Evolutionary conservation across 2,888 invertebrate species (phyloP), one percentile per base, ranked within the genome.

Genomic region (Drymonia ruficornis): DNA sequence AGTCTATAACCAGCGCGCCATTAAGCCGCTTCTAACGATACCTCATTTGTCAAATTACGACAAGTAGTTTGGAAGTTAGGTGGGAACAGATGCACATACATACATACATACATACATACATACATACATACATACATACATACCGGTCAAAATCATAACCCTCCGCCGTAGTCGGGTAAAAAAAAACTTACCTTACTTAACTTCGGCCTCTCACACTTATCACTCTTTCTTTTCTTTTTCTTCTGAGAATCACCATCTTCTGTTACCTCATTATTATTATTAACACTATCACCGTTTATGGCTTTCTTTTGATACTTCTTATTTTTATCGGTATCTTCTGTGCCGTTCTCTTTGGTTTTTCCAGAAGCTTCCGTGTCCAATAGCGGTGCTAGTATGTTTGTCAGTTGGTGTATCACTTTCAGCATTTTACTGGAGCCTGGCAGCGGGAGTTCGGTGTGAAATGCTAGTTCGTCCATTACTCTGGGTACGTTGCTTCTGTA

Each of bases 341-440:
- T 38, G 51, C 52, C 54, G 18, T 53, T 29, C 0, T 59, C 55
- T 34, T 68, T 63, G 12, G 55, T 51, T 2, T 53, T 50, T 0
- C 69, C 19, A 7, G 44, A 49, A 1, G 56, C 57, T 31, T 61
- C 58, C 0, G 51, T 47, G 0, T 53, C 54, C 19, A 60, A 61
- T 0, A 84, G 54, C 0, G 86, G 84, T 0, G 72, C 66, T 7
- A 88, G 63, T 1, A 82, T 69, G 53, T 78, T 77, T 0, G 69
- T 62, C 11, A 90, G 63, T 2, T 82, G 76, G 47, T 80, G 67
- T 12, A 88, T 66, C 0, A 79, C 80, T 65, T 81, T 81, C 57
- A 78, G 74, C n/a, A 87, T 73, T 63, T 87, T 87, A 28, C 68
- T 75, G 2, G 75, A 67, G 0, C 67, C 47, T 8, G 47, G 58